These are phyloP conservation scores for Siphlonurus alternatus DNA, from an alignment of 2,888 invertebrate genomes.

Conservation along the genomic window DNA sequence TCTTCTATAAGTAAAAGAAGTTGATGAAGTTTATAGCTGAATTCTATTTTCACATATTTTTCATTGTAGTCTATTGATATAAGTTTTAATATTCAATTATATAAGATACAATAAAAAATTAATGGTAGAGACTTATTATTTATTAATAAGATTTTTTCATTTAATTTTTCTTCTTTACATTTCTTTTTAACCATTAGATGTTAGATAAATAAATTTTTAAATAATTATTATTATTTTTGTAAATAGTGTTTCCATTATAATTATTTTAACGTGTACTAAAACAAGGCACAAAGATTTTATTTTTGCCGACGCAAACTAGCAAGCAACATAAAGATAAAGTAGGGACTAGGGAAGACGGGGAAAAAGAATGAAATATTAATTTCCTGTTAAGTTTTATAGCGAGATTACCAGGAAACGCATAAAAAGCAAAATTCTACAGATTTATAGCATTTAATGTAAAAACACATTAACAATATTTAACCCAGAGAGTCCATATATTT, in stretches of 20 bases:
- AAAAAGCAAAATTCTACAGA: conserved; percentile 2
- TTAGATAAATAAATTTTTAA: not conserved
- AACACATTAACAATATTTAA: conserved; percentile 1
- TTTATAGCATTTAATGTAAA: conserved; percentile 3
- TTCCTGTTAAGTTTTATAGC: conserved; percentile 3
- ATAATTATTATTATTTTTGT: not conserved
- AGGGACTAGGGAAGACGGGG: not conserved
- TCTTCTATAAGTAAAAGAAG: too few species aligned
- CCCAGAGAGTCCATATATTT: not conserved
- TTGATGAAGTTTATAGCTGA: too few species aligned
- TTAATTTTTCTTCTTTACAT: too few species aligned
- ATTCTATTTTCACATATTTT: too few species aligned
- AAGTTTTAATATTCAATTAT: too few species aligned
- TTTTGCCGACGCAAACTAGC: not conserved
- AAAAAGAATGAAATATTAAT: conserved; percentile 3
- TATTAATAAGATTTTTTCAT: too few species aligned
- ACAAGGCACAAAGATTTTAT: not conserved
- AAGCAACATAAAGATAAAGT: not conserved
- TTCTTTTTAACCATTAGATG: too few species aligned
- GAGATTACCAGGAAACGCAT: conserved; percentile 4
- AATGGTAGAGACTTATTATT: too few species aligned
- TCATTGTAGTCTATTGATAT: too few species aligned
- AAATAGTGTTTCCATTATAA: not conserved
- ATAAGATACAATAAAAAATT: too few species aligned
- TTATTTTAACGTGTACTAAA: not conserved